Evolutionary conservation across 2,888 invertebrate genomes (phyloP).

Genomic region (Sepioteuthis lessoniana): DNA sequence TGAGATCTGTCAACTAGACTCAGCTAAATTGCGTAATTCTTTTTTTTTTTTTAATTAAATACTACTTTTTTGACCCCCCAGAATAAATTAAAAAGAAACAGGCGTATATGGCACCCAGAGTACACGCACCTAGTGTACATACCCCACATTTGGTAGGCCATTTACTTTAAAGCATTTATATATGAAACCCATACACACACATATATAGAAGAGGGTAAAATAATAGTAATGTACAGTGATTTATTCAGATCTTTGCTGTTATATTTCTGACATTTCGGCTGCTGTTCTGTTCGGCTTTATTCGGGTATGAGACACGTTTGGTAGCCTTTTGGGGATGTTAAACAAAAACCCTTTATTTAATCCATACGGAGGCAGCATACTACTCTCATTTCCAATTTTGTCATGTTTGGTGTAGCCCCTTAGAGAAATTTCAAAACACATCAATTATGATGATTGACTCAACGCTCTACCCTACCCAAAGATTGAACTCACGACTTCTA

Average conservation of each 20-base stretch:
- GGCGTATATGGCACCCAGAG: neutral
- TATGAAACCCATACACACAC: neutral
- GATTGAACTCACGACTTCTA: neutral
- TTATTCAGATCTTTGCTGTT: neutral
- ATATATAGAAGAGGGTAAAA: neutral
- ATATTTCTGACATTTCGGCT: neutral
- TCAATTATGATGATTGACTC: neutral
- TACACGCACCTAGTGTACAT: neutral
- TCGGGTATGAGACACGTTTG: neutral
- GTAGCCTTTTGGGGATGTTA: neutral
- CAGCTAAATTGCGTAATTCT: neutral
- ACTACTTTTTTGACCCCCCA: neutral
- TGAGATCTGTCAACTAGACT: neutral
- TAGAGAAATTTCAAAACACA: neutral
- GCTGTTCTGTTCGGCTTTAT: neutral
- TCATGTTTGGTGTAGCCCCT: neutral
- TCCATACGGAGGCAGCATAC: neutral
- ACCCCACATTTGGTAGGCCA: neutral
- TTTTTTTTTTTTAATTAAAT: neutral
- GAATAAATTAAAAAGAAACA: neutral
- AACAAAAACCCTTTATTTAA: neutral
- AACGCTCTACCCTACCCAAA: neutral
- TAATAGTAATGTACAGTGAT: neutral
- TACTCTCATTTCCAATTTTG: neutral
- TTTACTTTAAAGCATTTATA: neutral